These are phyloP conservation scores for Pandemis corylana DNA, from an alignment of 2,888 invertebrate genomes.

Conservation along the genomic window DNA sequence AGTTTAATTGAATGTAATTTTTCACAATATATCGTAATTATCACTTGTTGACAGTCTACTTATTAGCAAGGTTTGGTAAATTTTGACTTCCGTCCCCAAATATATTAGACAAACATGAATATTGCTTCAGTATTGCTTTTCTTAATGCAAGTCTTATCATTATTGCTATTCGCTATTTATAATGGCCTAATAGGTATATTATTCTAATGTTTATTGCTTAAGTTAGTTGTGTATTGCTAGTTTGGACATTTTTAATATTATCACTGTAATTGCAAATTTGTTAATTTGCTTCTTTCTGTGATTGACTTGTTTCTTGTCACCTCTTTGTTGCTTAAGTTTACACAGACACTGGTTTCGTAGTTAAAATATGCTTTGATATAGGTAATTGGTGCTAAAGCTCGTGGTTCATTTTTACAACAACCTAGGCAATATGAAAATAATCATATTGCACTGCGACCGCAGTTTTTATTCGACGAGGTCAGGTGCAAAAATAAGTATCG, in stretches of 20 bases:
- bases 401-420: too few relatives aligned
- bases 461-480: too few relatives aligned
- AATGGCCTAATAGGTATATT: slow-evolving; percentile 43
- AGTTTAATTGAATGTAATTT: slow-evolving; percentile 26
- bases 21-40: slow-evolving; percentile 56
- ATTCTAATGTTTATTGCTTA: slow-evolving; percentile 57
- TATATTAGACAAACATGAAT: slow-evolving; percentile 59
- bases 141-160: slow-evolving; percentile 45
- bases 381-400: not conserved
- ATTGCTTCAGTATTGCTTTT: slow-evolving; percentile 71
- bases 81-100: slow-evolving; percentile 49
- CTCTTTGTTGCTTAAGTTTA: slow-evolving; percentile 31
- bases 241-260: slow-evolving; percentile 69
- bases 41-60: slow-evolving; percentile 75
- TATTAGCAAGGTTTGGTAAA: slow-evolving; percentile 61
- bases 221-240: slow-evolving; percentile 60
- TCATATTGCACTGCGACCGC: too few relatives aligned
- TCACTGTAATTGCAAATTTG: slow-evolving; percentile 59
- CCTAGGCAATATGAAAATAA: too few relatives aligned
- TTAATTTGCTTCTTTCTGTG: slow-evolving; percentile 40
- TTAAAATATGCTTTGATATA: not conserved
- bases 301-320: slow-evolving; percentile 31
- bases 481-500: too few relatives aligned
- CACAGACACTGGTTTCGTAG: not conserved
- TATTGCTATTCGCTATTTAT: slow-evolving; percentile 51